phyloP scores from a whole-genome alignment of 2,113 vertebrate genomes.

The Pleuronectes platessa region DNA sequence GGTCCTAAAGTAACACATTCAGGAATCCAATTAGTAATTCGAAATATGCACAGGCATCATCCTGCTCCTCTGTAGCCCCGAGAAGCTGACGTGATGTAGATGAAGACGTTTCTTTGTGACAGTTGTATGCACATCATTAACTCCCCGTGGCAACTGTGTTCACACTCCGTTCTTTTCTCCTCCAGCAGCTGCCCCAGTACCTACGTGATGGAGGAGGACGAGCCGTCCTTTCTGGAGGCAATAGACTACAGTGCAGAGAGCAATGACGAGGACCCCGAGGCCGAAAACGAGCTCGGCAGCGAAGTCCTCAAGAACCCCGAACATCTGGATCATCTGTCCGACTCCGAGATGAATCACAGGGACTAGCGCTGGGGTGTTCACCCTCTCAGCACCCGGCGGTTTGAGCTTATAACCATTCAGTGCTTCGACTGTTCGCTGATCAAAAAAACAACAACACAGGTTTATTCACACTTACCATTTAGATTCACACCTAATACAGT shows the following conservation, averaged over 20 bases:
- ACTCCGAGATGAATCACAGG: constrained; percentile 84
- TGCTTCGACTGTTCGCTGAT: constrained; percentile 13
- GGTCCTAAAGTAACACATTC: too few species aligned
- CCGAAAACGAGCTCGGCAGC: constrained; percentile 70
- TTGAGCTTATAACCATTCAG: constrained; percentile 22
- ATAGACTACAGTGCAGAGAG: constrained; percentile 99
- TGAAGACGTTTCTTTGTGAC: background rate
- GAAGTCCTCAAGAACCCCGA: constrained; percentile 76
- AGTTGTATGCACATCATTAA: background rate
- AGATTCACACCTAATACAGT: constrained; percentile 20
- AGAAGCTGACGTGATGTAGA: background rate
- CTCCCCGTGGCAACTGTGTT: background rate
- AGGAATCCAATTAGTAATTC: too few species aligned
- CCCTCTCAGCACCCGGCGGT: background rate
- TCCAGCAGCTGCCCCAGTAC: constrained; percentile 87
- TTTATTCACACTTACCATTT: constrained; percentile 2
- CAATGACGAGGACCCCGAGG: constrained; percentile 90
- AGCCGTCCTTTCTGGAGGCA: constrained; percentile 95
- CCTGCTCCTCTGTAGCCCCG: too few species aligned
- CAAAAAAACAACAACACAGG: too few species aligned
- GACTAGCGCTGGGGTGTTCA: constrained; percentile 51
- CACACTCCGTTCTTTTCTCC: constrained; percentile 11
- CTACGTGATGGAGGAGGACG: constrained; percentile 95
- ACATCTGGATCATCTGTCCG: constrained; percentile 86
- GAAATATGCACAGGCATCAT: too few species aligned